These are phyloP conservation scores for Brachionus paranguensis DNA, from an alignment of 1,140 invertebrate species.

Conservation along the genomic window DNA sequence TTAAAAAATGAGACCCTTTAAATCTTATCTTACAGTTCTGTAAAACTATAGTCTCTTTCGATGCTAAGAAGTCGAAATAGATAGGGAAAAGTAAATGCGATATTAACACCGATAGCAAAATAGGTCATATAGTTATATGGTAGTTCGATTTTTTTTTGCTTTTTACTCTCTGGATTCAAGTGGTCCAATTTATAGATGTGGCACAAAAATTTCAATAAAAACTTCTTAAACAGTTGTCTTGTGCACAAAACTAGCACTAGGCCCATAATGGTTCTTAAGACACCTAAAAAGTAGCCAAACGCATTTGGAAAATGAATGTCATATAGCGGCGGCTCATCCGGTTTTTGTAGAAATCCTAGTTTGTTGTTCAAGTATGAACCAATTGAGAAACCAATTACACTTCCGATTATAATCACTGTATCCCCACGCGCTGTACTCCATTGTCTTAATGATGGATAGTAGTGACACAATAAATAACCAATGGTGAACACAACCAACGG, in stretches of 20 bases:
- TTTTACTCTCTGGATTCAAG: slow-evolving; percentile 53
- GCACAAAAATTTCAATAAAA: slow-evolving; percentile 66
- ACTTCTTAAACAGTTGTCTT: slow-evolving; percentile 64
- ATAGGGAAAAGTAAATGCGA: slow-evolving; percentile 69
- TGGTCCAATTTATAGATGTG: slow-evolving; percentile 61
- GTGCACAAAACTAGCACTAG: slow-evolving; percentile 66
- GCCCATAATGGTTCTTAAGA: slow-evolving; percentile 68
- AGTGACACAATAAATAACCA: slow-evolving; percentile 65
- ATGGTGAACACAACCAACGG: slow-evolving; percentile 64
- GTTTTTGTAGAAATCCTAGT: slow-evolving; percentile 62
- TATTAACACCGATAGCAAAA: slow-evolving; percentile 58
- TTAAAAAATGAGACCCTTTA: not conserved
- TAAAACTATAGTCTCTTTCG: slow-evolving; percentile 73
- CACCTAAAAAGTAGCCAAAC: slow-evolving; percentile 66
- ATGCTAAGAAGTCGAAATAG: slow-evolving; percentile 70
- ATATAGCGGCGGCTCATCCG: slow-evolving; percentile 58
- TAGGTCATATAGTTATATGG: slow-evolving; percentile 68
- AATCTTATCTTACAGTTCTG: slow-evolving; percentile 57
- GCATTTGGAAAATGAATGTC: slow-evolving; percentile 62
- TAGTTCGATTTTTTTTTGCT: slow-evolving; percentile 62
- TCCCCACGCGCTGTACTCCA: slow-evolving; percentile 66
- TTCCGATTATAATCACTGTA: slow-evolving; percentile 73
- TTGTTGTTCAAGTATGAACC: slow-evolving; percentile 80
- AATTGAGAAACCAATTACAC: slow-evolving; percentile 65
- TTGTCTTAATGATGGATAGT: slow-evolving; percentile 58